Evolutionary conservation across 1,140 invertebrate species (phyloP).

Genomic region (Argopecten irradians): DNA sequence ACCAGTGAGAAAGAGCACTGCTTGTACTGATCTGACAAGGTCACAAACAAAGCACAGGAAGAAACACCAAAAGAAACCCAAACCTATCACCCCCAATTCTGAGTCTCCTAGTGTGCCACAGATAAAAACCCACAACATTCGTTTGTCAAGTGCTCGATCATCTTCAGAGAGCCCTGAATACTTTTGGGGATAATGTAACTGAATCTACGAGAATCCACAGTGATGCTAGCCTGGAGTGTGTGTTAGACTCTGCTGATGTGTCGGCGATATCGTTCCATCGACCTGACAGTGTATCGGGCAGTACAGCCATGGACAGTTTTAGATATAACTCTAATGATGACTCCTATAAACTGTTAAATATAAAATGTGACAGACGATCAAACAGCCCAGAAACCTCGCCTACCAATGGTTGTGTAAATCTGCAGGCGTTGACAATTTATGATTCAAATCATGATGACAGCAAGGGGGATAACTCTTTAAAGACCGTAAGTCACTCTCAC

Average conservation of each 20-base stretch:
- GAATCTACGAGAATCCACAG: constrained; percentile 53
- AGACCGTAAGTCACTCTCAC: not conserved
- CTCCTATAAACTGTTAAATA: constrained; percentile 43
- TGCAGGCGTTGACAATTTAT: not conserved
- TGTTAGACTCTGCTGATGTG: constrained; percentile 29
- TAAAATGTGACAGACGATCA: not conserved
- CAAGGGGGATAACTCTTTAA: not conserved
- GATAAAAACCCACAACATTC: not conserved
- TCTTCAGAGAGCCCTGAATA: constrained; percentile 25
- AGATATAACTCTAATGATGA: constrained; percentile 23
- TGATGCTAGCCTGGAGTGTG: constrained; percentile 36
- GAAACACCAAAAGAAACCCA: not conserved
- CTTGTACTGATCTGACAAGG: constrained; percentile 39
- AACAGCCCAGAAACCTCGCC: not conserved
- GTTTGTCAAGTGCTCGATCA: not conserved
- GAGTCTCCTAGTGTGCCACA: not conserved
- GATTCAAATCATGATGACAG: constrained; percentile 31
- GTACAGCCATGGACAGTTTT: not conserved
- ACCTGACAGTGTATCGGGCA: not conserved
- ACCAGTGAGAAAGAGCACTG: constrained; percentile 28
- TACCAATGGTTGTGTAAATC: not conserved
- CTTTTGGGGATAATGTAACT: constrained; percentile 32
- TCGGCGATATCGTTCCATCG: not conserved
- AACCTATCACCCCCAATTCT: not conserved
- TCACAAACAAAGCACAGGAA: not conserved